phyloP scores from a whole-genome alignment of 1,140 invertebrate species.

The Drosophila willistoni region DNA sequence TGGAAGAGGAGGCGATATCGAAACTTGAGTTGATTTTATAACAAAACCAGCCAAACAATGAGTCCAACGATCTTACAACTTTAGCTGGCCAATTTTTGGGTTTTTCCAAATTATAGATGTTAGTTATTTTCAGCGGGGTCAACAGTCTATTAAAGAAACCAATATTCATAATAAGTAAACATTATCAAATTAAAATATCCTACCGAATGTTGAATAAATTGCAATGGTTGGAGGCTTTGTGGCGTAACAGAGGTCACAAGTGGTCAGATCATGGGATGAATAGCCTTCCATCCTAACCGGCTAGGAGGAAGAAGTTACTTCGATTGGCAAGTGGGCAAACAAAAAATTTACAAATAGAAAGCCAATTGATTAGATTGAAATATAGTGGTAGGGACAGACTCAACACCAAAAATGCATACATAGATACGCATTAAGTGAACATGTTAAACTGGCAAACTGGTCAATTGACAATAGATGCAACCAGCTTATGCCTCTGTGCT shows the following conservation, averaged over 20 bases:
- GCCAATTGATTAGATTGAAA: constrained; percentile 2
- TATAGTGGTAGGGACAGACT: constrained; percentile 1
- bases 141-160: not conserved
- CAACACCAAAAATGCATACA: no score
- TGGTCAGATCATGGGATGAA: constrained; percentile 10
- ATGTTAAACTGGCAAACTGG: constrained; percentile 49
- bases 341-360: not conserved
- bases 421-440: constrained; percentile 26
- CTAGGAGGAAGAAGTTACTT: not conserved
- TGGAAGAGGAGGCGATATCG: not conserved
- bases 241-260: constrained; percentile 1
- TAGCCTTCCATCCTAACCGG: not conserved
- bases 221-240: not conserved
- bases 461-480: constrained; percentile 23
- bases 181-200: constrained; percentile 1
- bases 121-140: not conserved
- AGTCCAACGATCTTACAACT: not conserved
- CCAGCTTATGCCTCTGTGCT: constrained; percentile 7
- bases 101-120: not conserved
- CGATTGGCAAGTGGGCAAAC: not conserved
- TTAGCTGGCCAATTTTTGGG: not conserved
- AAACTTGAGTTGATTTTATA: not conserved
- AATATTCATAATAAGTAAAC: not conserved
- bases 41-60: not conserved
- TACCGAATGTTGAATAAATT: not conserved